Base-by-base conservation (phyloP, 2,888 invertebrate genomes). In the Erannis defoliaria region DNA sequence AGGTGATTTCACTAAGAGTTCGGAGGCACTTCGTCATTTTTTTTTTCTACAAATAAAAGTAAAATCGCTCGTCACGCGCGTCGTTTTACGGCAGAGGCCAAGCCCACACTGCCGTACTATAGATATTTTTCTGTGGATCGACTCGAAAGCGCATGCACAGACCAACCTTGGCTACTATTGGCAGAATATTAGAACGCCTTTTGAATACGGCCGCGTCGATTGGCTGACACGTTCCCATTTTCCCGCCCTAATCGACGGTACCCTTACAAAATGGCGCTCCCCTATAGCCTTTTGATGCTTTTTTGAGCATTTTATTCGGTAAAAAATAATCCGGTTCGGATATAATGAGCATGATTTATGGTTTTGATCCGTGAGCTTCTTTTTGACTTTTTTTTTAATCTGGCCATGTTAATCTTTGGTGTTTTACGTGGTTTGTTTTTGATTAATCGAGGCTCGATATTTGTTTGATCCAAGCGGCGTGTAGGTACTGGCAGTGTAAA, bases 311-410 rank as follows among this genome's bases (percentile, higher is more conserved):
- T 90, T 92, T 89, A 79, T 89, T 86, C 79, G 82, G 88, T 90
- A 90, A 92, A 90, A 92, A 91, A 92, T 93, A 92, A 92, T 91
- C 92, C 90, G 86, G 92, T 92, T 90, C 84, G 85, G 86, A 89
- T 88, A 93, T 93, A 93, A 92, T 92, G 93, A 91, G 90, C 87
- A 91, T 92, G 93, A 93, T 93, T 93, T 93, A 93, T 90, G 91
- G 83, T 88, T 89, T 88, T 87, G 90, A 89, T 88, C 88, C 85
- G 84, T 82, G 83, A 76, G 81, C 84, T 79, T 75, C 77, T 82
- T 86, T 82, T 84, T 79, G 77, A 76, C 75, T 82, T 78, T 82
- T 77, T 82, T 82, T 84, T 84, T 89, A 89, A 89, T 90, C 88
- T 89, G 82, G 81, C 78, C 82, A 85, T 89, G 89, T 89, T 90